These are phyloP conservation scores for Alca torda DNA, from an alignment of 2,797 vertebrate genomes.

Conservation along the genomic window DNA sequence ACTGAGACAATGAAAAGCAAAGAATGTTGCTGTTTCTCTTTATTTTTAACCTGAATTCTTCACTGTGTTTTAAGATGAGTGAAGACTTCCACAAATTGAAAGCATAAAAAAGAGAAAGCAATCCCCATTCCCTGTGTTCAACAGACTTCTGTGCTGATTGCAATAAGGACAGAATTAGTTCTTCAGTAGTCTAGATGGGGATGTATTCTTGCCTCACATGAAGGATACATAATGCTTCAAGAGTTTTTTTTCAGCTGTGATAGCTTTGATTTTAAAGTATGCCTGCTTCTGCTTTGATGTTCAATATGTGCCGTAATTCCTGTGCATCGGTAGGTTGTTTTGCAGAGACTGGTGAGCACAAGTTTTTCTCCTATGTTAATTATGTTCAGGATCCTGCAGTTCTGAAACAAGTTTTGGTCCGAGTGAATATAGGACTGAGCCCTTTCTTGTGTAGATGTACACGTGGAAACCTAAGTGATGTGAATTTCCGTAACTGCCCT, in stretches of 20 bases:
- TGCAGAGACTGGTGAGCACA: background rate
- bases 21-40: background rate
- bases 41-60: background rate
- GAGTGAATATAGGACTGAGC: background rate
- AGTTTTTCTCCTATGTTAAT: background rate
- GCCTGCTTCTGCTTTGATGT: background rate
- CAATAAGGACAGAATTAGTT: background rate
- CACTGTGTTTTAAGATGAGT: background rate
- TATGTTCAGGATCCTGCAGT: background rate
- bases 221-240: background rate
- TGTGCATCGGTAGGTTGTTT: background rate
- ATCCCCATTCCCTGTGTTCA: background rate
- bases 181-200: background rate
- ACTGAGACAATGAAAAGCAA: background rate
- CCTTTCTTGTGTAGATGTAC: background rate
- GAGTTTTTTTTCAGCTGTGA: background rate
- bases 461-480: background rate
- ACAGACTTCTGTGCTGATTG: background rate
- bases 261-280: background rate
- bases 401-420: background rate
- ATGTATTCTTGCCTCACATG: background rate
- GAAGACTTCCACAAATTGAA: background rate
- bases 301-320: background rate
- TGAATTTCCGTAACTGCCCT: background rate
- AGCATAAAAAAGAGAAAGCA: background rate